phyloP scores from a whole-genome alignment of 2,888 invertebrate species.

The Lepidocyrtinus sp. region DNA sequence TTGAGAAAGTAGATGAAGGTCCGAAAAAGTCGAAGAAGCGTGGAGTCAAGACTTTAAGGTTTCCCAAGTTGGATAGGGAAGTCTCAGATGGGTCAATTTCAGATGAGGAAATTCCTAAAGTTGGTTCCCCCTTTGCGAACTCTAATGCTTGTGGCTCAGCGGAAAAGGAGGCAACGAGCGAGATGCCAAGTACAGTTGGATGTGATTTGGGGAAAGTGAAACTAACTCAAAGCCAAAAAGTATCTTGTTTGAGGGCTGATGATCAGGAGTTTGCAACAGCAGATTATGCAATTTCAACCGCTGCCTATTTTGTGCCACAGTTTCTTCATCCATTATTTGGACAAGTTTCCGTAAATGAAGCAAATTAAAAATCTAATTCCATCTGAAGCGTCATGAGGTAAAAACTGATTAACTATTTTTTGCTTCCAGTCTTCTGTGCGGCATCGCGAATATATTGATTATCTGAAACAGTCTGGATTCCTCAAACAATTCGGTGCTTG shows the following conservation, averaged over 20 bases:
- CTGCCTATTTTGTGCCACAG: background rate
- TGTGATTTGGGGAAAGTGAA: background rate
- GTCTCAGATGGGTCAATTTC: constrained; percentile 27
- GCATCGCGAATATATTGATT: constrained; percentile 41
- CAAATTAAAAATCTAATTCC: background rate
- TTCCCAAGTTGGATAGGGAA: constrained; percentile 1
- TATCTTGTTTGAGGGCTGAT: constrained; percentile 24
- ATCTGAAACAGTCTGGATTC: constrained; percentile 24
- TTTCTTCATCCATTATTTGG: constrained; percentile 30
- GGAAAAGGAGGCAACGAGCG: background rate
- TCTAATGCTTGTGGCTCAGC: background rate
- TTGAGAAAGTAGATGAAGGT: too few species aligned
- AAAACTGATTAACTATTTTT: background rate
- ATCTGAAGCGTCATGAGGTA: background rate
- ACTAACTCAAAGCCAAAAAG: constrained; percentile 16
- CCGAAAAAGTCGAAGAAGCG: too few species aligned
- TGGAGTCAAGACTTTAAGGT: background rate
- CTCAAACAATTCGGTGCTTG: constrained; percentile 39
- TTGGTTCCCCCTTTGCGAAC: background rate
- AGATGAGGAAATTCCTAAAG: constrained; percentile 26
- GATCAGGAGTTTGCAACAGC: constrained; percentile 27
- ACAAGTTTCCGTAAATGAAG: constrained; percentile 28
- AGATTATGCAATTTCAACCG: constrained; percentile 25
- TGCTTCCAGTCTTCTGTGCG: constrained; percentile 16
- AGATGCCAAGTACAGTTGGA: background rate